Evolutionary conservation across 2,113 vertebrate species (phyloP), one percentile per base, ranked within the genome.

Genomic region (Eulemur rufifrons): DNA sequence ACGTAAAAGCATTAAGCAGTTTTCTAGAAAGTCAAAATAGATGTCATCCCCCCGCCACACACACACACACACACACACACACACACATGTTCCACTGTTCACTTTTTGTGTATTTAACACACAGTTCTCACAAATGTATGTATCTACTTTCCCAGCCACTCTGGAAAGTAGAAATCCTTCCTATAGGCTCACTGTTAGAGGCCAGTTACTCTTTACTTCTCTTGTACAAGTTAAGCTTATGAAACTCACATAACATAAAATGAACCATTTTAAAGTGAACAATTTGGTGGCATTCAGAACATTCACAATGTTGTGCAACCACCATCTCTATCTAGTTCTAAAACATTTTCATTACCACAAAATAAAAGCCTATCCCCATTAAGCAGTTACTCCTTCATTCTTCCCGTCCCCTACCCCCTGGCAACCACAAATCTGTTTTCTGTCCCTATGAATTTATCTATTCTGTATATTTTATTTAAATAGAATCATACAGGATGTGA

Each of bases 11-110:
- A 80, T 88, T 88, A 94, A 89, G 39, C 10, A 56, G 42, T 52
- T 56, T 87, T 89, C 50, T 83, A 81, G 45, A 95, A 89, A 92
- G 56, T 90, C 11, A 68, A 95, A 94, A 90, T 20, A 64, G 34
- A 69, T 37, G 42, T 47, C 20, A 39, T 9, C 37, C 37, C 37
- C 37, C 37, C 37, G 37, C 37, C 37, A 25, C n/a, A 23, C 39
- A 39, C 39, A 39, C 39, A 42, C 39, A 42, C 20, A 37, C 18
- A 20, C n/a, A 20, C 17, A 54, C 17, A 54, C 25, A 20, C 45
- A 37, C 63, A n/a, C 12, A 84, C 20, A 47, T 34, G 39, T 32
- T 32, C 0, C 4, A 4, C 9, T 34, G 47, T 14, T 6, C 12
- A 68, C 1, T 63, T 87, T 50, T 34, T 66, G 69, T 87, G 47